Evolutionary conservation across 2,797 vertebrate species (phyloP), one percentile per base, ranked within the genome.

Genomic region (Anguilla obscura): DNA sequence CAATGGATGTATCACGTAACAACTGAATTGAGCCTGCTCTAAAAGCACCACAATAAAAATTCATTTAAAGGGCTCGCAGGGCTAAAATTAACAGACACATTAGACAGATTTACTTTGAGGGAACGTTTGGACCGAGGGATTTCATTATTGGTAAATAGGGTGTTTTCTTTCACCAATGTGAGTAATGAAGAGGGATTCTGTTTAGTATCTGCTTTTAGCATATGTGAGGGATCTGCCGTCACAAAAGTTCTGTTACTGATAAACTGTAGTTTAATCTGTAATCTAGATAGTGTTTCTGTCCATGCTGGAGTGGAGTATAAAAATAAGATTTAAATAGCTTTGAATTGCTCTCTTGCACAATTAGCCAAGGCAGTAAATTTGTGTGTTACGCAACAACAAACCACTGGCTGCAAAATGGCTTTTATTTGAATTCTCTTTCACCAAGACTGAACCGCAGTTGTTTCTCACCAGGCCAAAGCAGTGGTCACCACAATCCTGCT

Each of bases 401-500:
- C 82, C 79, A 82, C 66, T 90, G 88, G 82, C 87, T 89, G 56
- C 48, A 52, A 36, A 86, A 76, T 84, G 86, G 71, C 58, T 33
- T 27, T 50, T 27, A 88, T 56, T 86, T 76, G 86, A 88, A 90
- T 87, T 88, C 48, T 14, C 60, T 79, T 88, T 86, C 86, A 83
- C 88, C 66, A 63, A 83, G 88, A 90, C 85, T 87, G 84, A 82
- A 89, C 89, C 89, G 85, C 87, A 90, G 86, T 85, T 90, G 89
- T 86, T 79, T 89, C 88, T 85, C 76, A 52, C 86, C 80, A 84
- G 18, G 60, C 84, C 60, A 50, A 76, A 85, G 87, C 27, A 36
- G 48, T 48, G 36, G 86, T 69, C 74, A 93, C 88, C 93, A 92
- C 94, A 92, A 88, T 94, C 95, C 94, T 88, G 92, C 92, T 92